Evolutionary conservation across 2,888 invertebrate genomes (phyloP), one percentile per base, ranked within the genome.

Genomic region (Sarcophaga subvicina): DNA sequence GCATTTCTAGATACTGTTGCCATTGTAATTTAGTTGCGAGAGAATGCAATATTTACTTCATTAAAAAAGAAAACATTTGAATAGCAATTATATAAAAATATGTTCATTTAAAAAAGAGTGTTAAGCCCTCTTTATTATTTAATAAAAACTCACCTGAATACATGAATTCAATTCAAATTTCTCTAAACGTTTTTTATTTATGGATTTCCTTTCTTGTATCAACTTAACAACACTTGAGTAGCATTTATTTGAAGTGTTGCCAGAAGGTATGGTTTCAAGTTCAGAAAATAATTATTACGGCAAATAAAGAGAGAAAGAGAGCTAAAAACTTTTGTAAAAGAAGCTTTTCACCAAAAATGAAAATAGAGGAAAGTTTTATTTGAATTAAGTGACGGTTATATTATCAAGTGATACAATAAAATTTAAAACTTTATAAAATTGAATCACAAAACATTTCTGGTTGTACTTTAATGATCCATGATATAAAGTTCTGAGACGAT

Each of bases 191-290:
- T 54, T 54, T 54, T 54, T 12, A 54, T 54, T 14, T 54, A 14
- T 4, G 14, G 3, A 14, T 49, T 54, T 14, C 17, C 0, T 54
- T 54, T 49, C 0, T 54, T 14, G 14, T 54, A 8, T 5, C 54
- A 17, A 54, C 2, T 54, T 54, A 86, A 73, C 86, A 83, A 83
- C 83, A 86, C 80, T 81, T 86, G 70, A 64, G 64, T 5, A 66
- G 76, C 66, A 76, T 49, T 49, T 66, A 11, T 6, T 45, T 12
- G 11, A 11, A 25, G 76, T 47, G 76, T 17, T 82, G 64, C 82
- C 82, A 76, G 37, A 76, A 22, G 12, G 5, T 59, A 11, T 4
- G 6, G 27, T 14, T 17, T 14, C 17, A 37, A 37, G 37, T 37
- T 2, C 0, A 37, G 8, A 37, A 37, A 37, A 54, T 54, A 4